These are phyloP conservation scores for Leptinotarsa peninsularis DNA, from an alignment of 2,888 invertebrate genomes.

Conservation along the genomic window DNA sequence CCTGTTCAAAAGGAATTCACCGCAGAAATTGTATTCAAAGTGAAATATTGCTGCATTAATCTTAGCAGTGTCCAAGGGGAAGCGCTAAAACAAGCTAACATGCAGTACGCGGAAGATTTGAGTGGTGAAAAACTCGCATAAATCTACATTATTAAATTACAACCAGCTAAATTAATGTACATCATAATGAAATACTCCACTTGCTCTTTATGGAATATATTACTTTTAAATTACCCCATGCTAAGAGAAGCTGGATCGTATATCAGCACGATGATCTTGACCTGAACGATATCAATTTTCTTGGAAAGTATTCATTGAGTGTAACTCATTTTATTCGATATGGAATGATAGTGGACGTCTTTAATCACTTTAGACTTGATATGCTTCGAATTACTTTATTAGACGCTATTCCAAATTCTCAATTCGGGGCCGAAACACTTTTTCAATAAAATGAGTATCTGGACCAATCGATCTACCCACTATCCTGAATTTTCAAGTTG, in stretches of 20 bases:
- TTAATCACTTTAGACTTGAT: not conserved
- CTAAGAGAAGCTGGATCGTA: slow-evolving; percentile 23
- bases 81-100: slow-evolving; percentile 44
- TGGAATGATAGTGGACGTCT: not conserved
- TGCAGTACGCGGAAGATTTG: slow-evolving; percentile 32
- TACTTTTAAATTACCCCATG: slow-evolving; percentile 37
- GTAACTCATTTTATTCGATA: not conserved
- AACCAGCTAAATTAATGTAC: slow-evolving; percentile 40
- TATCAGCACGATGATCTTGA: slow-evolving; percentile 32
- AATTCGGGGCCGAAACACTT: no score
- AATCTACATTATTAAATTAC: slow-evolving; percentile 51
- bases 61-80: slow-evolving; percentile 50
- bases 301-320: not conserved
- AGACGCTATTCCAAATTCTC: no score
- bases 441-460: no score
- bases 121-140: slow-evolving; percentile 40
- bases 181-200: slow-evolving; percentile 41
- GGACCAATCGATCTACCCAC: no score
- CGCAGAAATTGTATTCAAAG: slow-evolving; percentile 51
- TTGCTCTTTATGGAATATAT: slow-evolving; percentile 36
- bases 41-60: slow-evolving; percentile 52
- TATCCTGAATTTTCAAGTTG: no score
- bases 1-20: slow-evolving; percentile 51
- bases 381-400: no score
- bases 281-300: slow-evolving; percentile 22